phyloP scores from a whole-genome alignment of 2,888 invertebrate genomes.

The Platynereis dumerilii region DNA sequence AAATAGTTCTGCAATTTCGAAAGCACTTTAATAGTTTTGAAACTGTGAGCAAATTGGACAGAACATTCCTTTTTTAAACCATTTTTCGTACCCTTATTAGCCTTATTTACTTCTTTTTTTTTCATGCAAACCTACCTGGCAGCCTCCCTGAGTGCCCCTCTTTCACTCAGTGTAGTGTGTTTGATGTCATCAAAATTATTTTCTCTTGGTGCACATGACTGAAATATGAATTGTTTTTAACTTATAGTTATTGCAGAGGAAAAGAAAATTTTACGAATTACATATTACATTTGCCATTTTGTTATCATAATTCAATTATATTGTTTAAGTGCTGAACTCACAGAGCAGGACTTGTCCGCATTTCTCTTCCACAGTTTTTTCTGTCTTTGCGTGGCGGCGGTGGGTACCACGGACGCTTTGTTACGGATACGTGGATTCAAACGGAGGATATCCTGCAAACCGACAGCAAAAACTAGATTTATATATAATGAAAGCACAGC shows the following conservation, averaged over 20 bases:
- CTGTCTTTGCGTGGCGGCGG: slow-evolving; percentile 81
- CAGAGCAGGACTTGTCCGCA: slow-evolving; percentile 80
- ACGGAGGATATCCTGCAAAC: slow-evolving; percentile 79
- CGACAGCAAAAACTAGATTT: too few relatives aligned
- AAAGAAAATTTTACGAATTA: too few relatives aligned
- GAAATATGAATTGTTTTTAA: slow-evolving; percentile 51
- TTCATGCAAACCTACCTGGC: slow-evolving; percentile 66
- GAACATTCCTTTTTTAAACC: too few relatives aligned
- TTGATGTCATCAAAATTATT: slow-evolving; percentile 97
- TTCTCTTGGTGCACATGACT: slow-evolving; percentile 73
- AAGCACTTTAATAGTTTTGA: too few relatives aligned
- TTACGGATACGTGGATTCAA: slow-evolving; percentile 84
- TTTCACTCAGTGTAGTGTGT: slow-evolving; percentile 94
- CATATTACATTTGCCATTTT: too few relatives aligned
- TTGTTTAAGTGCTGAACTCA: slow-evolving; percentile 68
- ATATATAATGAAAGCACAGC: too few relatives aligned
- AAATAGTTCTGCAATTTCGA: too few relatives aligned
- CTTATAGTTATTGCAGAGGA: too few relatives aligned
- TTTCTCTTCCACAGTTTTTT: slow-evolving; percentile 97
- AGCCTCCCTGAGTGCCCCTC: slow-evolving; percentile 90
- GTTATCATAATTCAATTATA: too few relatives aligned
- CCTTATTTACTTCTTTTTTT: too few relatives aligned
- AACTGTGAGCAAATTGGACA: too few relatives aligned
- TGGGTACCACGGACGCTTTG: slow-evolving; percentile 82
- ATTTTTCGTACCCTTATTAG: too few relatives aligned